A percentile compares a stretch with the other conserved stretches of the same genome.
phyloP scores from a whole-genome alignment of 1,140 invertebrate species.

The Chelonus insularis region DNA sequence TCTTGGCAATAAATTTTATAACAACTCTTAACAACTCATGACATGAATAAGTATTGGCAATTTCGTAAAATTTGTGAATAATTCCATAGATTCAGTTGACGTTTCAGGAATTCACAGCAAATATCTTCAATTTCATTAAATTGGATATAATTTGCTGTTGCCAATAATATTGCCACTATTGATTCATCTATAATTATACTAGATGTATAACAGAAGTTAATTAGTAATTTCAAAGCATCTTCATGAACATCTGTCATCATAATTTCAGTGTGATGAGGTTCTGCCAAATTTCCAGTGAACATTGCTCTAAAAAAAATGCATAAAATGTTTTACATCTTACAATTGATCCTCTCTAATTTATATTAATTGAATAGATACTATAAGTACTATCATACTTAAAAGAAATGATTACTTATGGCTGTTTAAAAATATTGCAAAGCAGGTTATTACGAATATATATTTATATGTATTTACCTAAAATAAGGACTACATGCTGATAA shows the following conservation, averaged over 20 bases:
- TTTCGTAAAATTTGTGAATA: slow-evolving; percentile 95
- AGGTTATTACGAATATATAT: no score
- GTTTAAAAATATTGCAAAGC: no score
- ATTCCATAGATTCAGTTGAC: slow-evolving; percentile 96
- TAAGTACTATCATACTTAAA: no score
- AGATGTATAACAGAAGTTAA: slow-evolving; percentile 99
- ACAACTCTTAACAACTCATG: slow-evolving; percentile 91
- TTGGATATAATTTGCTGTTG: slow-evolving; percentile 94
- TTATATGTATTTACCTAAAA: slow-evolving; percentile 56
- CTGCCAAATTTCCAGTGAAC: slow-evolving; percentile 97
- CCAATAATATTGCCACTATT: slow-evolving; percentile 95
- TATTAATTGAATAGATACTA: no score
- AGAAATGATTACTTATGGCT: no score
- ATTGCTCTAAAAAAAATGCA: slow-evolving; percentile 91
- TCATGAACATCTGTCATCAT: slow-evolving; percentile 97
- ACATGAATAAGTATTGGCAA: slow-evolving; percentile 98
- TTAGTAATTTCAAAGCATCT: slow-evolving; percentile 94
- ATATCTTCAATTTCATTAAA: slow-evolving; percentile 91
- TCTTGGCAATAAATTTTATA: slow-evolving; percentile 97
- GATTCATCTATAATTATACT: slow-evolving; percentile 96
- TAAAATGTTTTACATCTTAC: no score
- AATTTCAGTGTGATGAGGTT: slow-evolving; percentile 96
- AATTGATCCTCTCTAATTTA: no score
- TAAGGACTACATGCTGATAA: slow-evolving; percentile 85
- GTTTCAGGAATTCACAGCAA: slow-evolving; percentile 97